A percentile compares a stretch with the other conserved stretches of the same genome.
Conservation (phyloP, 1,140 invertebrate species). For the Thaumatotibia leucotreta region DNA sequence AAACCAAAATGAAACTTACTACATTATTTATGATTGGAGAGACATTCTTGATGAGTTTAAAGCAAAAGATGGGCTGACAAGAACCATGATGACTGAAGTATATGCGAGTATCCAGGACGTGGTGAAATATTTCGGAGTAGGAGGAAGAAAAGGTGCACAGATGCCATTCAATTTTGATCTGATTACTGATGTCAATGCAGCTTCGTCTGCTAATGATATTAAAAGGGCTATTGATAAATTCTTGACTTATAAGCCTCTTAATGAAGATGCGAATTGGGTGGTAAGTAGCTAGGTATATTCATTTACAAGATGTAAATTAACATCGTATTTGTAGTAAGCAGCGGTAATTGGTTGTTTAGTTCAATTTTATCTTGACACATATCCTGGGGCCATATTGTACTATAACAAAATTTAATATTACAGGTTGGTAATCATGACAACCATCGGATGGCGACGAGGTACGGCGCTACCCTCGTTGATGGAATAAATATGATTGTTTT, state of each 20-base stretch:
- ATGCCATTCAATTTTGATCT: constrained; percentile 83
- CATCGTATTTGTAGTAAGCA: not conserved
- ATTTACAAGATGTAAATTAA: not conserved
- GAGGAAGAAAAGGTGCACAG: constrained; percentile 75
- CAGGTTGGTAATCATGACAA: constrained; percentile 77
- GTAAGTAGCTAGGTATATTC: constrained; percentile 60
- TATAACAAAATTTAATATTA: constrained; percentile 6
- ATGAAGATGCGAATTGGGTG: constrained; percentile 80
- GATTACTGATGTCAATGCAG: constrained; percentile 71
- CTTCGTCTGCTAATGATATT: constrained; percentile 76
- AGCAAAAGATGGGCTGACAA: constrained; percentile 51
- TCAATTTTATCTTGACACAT: not conserved
- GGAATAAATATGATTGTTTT: constrained; percentile 73
- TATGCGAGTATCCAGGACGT: constrained; percentile 76
- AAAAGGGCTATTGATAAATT: constrained; percentile 76
- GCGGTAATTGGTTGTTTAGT: not conserved
- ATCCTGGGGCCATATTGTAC: not conserved
- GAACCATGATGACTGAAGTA: constrained; percentile 82
- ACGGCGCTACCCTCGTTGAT: constrained; percentile 63
- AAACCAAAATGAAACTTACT: constrained; percentile 78
- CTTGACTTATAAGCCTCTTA: constrained; percentile 77
- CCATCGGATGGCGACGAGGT: constrained; percentile 66
- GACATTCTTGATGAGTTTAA: constrained; percentile 78
- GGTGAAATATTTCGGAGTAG: constrained; percentile 78
- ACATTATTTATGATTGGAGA: constrained; percentile 81